phyloP scores from a whole-genome alignment of 2,113 vertebrate species.

The Psilopsiagon aurifrons region DNA sequence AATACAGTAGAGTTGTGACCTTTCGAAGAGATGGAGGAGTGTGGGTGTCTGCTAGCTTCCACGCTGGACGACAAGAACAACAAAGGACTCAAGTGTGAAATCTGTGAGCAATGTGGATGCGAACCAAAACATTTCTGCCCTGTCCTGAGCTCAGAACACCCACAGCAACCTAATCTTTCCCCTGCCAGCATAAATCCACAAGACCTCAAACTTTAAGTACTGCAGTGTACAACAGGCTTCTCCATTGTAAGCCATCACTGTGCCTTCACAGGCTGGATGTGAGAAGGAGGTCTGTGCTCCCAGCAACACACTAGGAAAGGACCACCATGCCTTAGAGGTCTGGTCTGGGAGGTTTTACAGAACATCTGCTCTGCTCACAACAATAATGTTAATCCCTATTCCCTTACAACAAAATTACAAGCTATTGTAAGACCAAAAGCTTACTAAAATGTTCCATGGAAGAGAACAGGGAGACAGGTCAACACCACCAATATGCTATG shows the following conservation, averaged over 20 bases:
- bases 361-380: not conserved
- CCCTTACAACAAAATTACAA: not conserved
- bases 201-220: not conserved
- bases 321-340: not conserved
- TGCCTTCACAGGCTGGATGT: not conserved
- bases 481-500: not conserved
- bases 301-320: not conserved
- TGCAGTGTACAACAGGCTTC: not conserved
- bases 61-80: not conserved
- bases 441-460: not conserved
- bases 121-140: not conserved
- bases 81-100: not conserved
- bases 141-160: not conserved
- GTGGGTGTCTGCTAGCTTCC: not conserved
- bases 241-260: not conserved
- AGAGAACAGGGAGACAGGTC: not conserved
- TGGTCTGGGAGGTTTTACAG: not conserved
- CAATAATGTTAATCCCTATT: not conserved
- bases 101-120: not conserved
- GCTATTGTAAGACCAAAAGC: not conserved
- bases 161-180: not conserved
- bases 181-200: not conserved
- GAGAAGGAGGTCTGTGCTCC: not conserved
- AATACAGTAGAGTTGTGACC: not conserved
- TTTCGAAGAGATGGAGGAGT: not conserved